These are phyloP conservation scores for Cistogaster globosa DNA, from an alignment of 2,888 invertebrate genomes.

Conservation along the genomic window DNA sequence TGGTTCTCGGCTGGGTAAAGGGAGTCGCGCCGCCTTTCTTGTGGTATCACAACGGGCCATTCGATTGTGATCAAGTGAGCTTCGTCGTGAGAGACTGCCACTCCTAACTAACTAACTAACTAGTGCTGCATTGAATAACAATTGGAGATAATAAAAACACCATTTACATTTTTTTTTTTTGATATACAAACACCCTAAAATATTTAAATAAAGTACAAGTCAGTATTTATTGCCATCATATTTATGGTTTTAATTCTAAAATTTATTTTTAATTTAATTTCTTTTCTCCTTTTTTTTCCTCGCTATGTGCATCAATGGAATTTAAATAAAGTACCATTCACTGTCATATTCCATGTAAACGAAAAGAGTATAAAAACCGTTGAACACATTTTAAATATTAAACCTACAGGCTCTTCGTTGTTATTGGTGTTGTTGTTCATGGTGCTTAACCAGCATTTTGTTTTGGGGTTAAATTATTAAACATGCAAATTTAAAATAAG, in stretches of 20 bases:
- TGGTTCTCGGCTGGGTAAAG: no score
- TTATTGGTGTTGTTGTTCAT: neutral
- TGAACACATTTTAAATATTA: constrained; percentile 7
- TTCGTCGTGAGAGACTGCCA: no score
- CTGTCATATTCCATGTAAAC: neutral
- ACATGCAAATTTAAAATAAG: neutral
- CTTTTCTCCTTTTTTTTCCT: neutral
- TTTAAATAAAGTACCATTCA: constrained; percentile 40
- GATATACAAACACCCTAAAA: no score
- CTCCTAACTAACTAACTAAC: no score
- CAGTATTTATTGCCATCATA: neutral
- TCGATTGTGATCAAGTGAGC: no score
- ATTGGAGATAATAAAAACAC: no score
- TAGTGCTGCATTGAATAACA: no score
- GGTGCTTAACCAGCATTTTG: neutral
- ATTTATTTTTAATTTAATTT: neutral
- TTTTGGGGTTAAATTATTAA: neutral
- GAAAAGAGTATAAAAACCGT: constrained; percentile 4
- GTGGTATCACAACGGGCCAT: no score
- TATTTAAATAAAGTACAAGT: no score
- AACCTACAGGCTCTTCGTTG: neutral
- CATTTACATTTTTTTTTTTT: no score
- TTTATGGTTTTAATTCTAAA: neutral
- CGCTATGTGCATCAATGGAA: constrained; percentile 23
- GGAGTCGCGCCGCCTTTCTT: no score